phyloP scores from a whole-genome alignment of 1,140 invertebrate genomes.

The Cydia fagiglandana region DNA sequence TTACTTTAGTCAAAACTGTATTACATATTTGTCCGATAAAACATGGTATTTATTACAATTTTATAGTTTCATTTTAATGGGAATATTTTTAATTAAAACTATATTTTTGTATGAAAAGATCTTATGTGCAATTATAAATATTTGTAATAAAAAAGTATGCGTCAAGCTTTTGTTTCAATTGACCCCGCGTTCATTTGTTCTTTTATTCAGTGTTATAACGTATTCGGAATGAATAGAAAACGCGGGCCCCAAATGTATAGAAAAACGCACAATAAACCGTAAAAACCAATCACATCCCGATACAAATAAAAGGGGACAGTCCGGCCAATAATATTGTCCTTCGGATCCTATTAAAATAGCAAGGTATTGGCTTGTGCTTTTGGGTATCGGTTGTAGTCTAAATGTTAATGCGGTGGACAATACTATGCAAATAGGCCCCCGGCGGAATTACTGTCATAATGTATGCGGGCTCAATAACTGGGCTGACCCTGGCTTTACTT shows the following conservation, averaged over 20 bases:
- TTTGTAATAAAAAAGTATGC: constrained; percentile 76
- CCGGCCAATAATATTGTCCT: constrained; percentile 18
- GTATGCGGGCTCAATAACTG: constrained; percentile 26
- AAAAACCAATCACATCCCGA: constrained; percentile 31
- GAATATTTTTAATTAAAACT: constrained; percentile 74
- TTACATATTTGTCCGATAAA: constrained; percentile 54
- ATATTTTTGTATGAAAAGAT: constrained; percentile 78
- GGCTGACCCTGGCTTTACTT: constrained; percentile 13
- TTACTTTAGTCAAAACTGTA: constrained; percentile 49
- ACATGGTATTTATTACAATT: constrained; percentile 55
- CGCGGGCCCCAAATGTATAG: constrained; percentile 18
- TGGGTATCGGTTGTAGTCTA: constrained; percentile 31
- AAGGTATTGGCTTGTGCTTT: constrained; percentile 15
- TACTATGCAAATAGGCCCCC: constrained; percentile 27
- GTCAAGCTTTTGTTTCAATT: constrained; percentile 39
- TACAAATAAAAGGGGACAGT: constrained; percentile 17
- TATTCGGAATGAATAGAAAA: constrained; percentile 49
- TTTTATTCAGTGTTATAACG: constrained; percentile 40
- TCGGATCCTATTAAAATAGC: constrained; percentile 31
- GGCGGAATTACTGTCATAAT: constrained; percentile 27
- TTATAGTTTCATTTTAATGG: constrained; percentile 72
- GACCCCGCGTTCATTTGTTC: constrained; percentile 32
- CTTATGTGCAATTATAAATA: constrained; percentile 74
- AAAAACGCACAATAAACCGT: constrained; percentile 12
- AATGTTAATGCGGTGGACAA: constrained; percentile 31